Base-by-base conservation (phyloP, 2,113 vertebrate species). In the Cebidichthys violaceus region DNA sequence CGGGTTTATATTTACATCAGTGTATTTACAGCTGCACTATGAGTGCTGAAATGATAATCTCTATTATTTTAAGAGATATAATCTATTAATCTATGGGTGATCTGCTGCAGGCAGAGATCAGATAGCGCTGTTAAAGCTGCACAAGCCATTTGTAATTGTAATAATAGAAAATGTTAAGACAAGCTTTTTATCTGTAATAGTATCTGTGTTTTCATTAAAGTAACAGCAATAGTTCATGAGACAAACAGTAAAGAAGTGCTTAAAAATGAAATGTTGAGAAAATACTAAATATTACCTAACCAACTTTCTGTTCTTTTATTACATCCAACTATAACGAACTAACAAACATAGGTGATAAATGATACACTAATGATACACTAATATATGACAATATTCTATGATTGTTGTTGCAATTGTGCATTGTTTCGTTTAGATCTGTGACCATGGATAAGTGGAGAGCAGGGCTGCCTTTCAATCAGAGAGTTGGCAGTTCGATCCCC, bases 1-100 rank as follows among this genome's bases (percentile, higher is more conserved):
- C 6, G 14, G 18, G 57, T 60, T 74, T 31, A 22, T 47, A 52
- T 79, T 67, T 67, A 67, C 59, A 35, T 10, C 61, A 45, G 24
- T 31, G 31, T 82, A 68, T 81, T 79, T 80, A 77, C 59, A 87
- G 29, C 66, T 71, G 35, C 43, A 66, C 45, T 43, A 7, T 35
- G 17, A 69, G 27, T 24, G 35, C 67, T 52, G 20, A 70, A 70
- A 75, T 70, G 24, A 66, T 74, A 39, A 87, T 88, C 52, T 75
- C 35, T 67, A 59, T 81, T 81, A 74, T 72, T 82, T 52, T 59
- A 55, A 74, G 31, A 85, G 65, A 59, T 88, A 37, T 47, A 83
- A 69, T 86, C 41, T 50, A 70, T 50, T 41, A 75, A 86, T 83
- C 83, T 57, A 4, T 71, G 9, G 10, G 33, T 79, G 65, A 83